Percentiles rank a stretch among this genome's conserved stretches.
These are phyloP conservation scores for Thelohanellus kitauei DNA, from an alignment of 30 jellyfish, hydroid and myxozoan genomes.

Conservation along the genomic window DNA sequence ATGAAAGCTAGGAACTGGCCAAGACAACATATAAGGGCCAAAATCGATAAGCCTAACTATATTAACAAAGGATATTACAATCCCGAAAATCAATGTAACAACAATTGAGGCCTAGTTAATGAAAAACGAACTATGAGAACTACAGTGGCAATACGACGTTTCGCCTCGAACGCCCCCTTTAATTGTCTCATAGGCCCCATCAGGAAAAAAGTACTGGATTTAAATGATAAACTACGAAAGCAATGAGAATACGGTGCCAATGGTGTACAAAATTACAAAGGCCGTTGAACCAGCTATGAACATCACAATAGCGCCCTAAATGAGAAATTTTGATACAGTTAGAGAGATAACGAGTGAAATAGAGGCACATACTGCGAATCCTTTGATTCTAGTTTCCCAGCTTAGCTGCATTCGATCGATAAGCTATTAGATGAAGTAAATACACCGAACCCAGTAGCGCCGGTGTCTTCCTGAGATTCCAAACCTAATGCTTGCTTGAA, in stretches of 20 bases:
- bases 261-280: neutral
- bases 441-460: too few species aligned
- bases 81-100: neutral
- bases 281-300: neutral
- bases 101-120: conserved; percentile 1
- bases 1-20: too few species aligned
- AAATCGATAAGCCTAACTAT: too few species aligned
- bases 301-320: neutral
- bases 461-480: too few species aligned
- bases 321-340: neutral
- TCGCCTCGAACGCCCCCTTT: conserved; percentile 51
- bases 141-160: conserved; percentile 44
- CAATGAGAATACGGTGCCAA: neutral
- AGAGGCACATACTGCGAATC: conserved; percentile 29
- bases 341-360: conserved; percentile 1
- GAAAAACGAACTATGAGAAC: conserved; percentile 21
- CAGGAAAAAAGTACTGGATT: conserved; percentile 28
- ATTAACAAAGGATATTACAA: neutral
- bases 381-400: conserved; percentile 47
- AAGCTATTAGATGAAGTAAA: too few species aligned
- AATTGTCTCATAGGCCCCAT: conserved; percentile 55
- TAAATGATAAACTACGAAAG: neutral
- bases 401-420: too few species aligned
- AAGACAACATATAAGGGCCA: too few species aligned
- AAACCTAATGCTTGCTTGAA: too few species aligned